Evolutionary conservation across 2,888 invertebrate species (phyloP).

Genomic region (Drosophila leonis): DNA sequence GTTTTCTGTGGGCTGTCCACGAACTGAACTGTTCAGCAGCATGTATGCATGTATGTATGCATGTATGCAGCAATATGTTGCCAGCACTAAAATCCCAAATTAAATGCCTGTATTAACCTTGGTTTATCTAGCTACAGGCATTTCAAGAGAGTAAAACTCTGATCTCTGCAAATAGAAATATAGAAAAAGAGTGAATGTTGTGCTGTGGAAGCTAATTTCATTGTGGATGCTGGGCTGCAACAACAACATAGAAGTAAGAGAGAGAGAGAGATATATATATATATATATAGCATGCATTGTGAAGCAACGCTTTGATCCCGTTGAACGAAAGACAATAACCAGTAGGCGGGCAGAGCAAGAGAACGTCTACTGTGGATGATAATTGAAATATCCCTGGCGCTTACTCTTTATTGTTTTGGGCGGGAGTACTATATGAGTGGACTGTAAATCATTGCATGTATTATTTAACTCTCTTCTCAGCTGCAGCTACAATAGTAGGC

Average conservation of each 20-base stretch:
- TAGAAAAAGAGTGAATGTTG: background rate
- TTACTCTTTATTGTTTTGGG: too few species aligned
- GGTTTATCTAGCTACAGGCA: background rate
- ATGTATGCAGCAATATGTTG: too few species aligned
- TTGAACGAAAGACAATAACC: background rate
- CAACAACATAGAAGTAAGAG: background rate
- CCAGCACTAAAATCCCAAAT: conserved; percentile 1
- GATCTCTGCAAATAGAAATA: background rate
- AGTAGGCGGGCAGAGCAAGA: too few species aligned
- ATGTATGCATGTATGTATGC: too few species aligned
- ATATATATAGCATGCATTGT: too few species aligned
- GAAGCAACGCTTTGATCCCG: too few species aligned
- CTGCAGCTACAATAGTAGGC: background rate
- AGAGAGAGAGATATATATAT: too few species aligned
- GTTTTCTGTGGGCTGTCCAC: conserved; percentile 22
- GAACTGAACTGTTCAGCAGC: conserved; percentile 9
- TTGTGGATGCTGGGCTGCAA: background rate
- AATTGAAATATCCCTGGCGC: too few species aligned
- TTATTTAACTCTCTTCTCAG: too few species aligned
- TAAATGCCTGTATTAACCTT: conserved; percentile 1
- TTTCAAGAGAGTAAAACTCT: background rate
- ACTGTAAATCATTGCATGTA: too few species aligned
- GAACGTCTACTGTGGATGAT: too few species aligned
- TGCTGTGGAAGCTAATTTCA: background rate
- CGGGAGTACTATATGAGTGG: too few species aligned